Conservation (phyloP, 2,113 vertebrate genomes). For the Poeciliopsis prolifica region DNA sequence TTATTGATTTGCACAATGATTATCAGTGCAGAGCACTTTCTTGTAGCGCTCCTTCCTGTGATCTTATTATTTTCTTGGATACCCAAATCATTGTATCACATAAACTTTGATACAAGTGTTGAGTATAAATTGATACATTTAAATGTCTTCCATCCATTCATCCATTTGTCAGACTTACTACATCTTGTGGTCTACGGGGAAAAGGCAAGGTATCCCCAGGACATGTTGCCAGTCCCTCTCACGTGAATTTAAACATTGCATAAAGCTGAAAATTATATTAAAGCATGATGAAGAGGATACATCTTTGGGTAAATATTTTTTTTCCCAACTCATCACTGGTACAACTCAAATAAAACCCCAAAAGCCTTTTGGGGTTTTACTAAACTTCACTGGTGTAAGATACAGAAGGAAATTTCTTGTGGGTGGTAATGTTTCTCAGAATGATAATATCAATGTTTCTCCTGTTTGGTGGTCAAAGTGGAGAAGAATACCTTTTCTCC, state of each 20-base stretch:
- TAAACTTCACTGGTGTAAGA: background rate
- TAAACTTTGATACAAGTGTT: background rate
- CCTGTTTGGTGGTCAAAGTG: background rate
- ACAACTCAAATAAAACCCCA: background rate
- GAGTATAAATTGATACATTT: background rate
- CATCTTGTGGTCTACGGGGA: no score
- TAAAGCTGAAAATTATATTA: background rate
- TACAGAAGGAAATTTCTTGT: no score
- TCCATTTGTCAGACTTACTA: no score
- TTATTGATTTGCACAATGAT: no score
- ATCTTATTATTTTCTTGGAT: background rate
- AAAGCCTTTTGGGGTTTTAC: background rate
- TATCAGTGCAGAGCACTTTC: background rate
- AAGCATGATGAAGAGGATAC: background rate
- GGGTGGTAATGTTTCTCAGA: background rate
- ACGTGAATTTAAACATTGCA: background rate
- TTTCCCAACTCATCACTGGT: background rate
- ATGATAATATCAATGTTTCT: background rate
- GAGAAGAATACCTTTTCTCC: constrained; percentile 59
- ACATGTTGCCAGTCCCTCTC: no score
- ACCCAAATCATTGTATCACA: background rate
- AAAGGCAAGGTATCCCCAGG: no score
- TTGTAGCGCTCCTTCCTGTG: background rate
- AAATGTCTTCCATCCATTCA: background rate
- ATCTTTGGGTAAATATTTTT: background rate